Base-by-base conservation (phyloP, 2,797 vertebrate species). In the Momotus momota region DNA sequence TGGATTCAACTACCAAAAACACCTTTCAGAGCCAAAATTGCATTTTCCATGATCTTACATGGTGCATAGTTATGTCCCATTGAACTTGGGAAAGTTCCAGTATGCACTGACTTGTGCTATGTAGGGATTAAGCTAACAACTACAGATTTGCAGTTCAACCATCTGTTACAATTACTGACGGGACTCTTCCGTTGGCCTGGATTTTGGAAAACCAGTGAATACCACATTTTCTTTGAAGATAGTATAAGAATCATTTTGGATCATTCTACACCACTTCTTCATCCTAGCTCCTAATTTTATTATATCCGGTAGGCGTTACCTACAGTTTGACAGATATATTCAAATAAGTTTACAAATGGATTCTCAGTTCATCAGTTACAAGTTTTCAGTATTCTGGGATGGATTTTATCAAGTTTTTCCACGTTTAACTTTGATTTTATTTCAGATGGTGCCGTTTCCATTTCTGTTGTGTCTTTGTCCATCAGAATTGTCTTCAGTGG, bases 11-110 rank as follows among this genome's bases (percentile, higher is more conserved):
- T 46, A 43, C 94, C 52, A 64, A 92, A 95, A 97, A 94, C 94
- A 94, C 38, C 27, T 95, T 93, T 93, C 80, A 33, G 83, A 93
- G 95, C 93, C 95, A 95, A 86, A 90, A 86, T 27, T 62, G 54
- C 49, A 20, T 90, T 96, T 97, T 94, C 95, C 86, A 14, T 94
- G 58, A 92, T 88, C 73, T 93, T 94, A 73, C 2, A 11, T 38
- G 12, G 22, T 75, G 9, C n/a, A 52, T 25, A 69, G n/a, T 66
- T 79, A 43, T 20, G 43, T 94, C 35, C 78, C 52, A 8, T 64
- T 64, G n/a, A 33, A 46, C 74, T 82, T 94, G 74, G 77, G 73
- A 49, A 73, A 62, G 29, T 79, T 93, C 91, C 96, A 82, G 38
- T 25, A 17, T n/a, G 27, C 65, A 8, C 41, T 49, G 55, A 60